Percentiles rank a stretch among this genome's conserved stretches.
phyloP scores from a whole-genome alignment of 1,140 invertebrate species.

The Augochlora pura region DNA sequence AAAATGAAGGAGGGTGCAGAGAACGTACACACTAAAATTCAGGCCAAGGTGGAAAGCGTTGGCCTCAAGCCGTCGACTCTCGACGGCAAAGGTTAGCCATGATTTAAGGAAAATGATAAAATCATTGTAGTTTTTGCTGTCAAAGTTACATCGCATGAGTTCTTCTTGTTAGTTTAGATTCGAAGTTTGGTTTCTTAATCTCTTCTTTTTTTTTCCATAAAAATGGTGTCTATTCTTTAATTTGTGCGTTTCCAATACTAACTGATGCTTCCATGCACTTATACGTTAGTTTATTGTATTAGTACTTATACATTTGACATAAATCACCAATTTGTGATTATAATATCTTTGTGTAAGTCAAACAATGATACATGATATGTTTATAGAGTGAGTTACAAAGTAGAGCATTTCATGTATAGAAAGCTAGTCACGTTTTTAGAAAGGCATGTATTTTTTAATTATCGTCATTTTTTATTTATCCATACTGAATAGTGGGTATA shows the following conservation, averaged over 20 bases:
- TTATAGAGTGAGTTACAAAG: background rate
- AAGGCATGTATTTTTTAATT: background rate
- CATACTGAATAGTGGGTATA: background rate
- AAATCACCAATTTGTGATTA: background rate
- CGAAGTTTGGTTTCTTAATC: slow-evolving; percentile 29
- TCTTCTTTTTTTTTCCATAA: background rate
- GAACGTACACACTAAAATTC: slow-evolving; percentile 94
- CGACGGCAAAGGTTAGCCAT: slow-evolving; percentile 83
- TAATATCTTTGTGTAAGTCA: background rate
- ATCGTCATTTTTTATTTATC: background rate
- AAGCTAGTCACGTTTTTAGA: background rate
- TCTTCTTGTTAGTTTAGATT: slow-evolving; percentile 46
- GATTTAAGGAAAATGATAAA: slow-evolving; percentile 39
- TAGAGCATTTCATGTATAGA: background rate
- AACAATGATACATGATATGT: background rate
- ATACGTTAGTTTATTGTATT: background rate
- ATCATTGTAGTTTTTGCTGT: slow-evolving; percentile 41
- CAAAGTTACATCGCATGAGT: slow-evolving; percentile 41
- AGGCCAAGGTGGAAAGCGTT: slow-evolving; percentile 93
- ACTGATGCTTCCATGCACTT: background rate
- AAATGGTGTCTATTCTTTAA: slow-evolving; percentile 5
- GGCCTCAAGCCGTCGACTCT: slow-evolving; percentile 81
- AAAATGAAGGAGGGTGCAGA: slow-evolving; percentile 98
- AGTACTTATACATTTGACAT: background rate
- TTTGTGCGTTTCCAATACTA: background rate